Percentiles rank a stretch among this genome's conserved stretches.
phyloP scores from a whole-genome alignment of 2,888 invertebrate genomes.

The Biston stratarius region DNA sequence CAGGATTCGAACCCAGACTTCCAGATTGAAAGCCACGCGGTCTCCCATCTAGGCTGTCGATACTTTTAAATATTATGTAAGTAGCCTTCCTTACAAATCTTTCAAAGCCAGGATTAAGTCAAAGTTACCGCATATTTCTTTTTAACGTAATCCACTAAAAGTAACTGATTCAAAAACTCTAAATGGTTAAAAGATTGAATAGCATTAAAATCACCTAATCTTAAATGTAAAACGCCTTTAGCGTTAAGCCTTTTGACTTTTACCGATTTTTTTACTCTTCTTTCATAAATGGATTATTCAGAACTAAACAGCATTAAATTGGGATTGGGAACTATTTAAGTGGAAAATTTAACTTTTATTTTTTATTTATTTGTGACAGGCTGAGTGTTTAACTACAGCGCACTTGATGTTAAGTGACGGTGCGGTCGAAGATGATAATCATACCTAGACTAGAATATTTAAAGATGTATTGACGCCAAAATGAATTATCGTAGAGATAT shows the following conservation, averaged over 20 bases:
- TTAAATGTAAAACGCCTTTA: constrained; percentile 49
- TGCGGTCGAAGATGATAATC: no score
- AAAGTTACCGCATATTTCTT: constrained; percentile 8
- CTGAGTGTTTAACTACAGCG: no score
- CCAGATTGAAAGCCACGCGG: no score
- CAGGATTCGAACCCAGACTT: no score
- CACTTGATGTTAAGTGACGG: no score
- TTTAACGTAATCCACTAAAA: not conserved
- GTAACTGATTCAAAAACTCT: not conserved
- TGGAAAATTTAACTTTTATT: not conserved
- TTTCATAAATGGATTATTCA: constrained; percentile 29
- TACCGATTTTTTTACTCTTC: constrained; percentile 24
- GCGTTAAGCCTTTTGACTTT: constrained; percentile 35
- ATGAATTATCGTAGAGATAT: no score
- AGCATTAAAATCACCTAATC: constrained; percentile 39
- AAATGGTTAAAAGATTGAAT: constrained; percentile 14
- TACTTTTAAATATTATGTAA: no score
- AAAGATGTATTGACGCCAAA: no score
- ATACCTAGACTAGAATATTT: no score
- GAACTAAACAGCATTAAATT: constrained; percentile 34
- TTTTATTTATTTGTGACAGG: not conserved
- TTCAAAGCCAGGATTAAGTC: not conserved
- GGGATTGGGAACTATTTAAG: constrained; percentile 7
- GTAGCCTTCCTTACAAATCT: not conserved
- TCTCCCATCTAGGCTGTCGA: no score